Conservation (phyloP, 2,888 invertebrate species). For the Nemurella pictetii region DNA sequence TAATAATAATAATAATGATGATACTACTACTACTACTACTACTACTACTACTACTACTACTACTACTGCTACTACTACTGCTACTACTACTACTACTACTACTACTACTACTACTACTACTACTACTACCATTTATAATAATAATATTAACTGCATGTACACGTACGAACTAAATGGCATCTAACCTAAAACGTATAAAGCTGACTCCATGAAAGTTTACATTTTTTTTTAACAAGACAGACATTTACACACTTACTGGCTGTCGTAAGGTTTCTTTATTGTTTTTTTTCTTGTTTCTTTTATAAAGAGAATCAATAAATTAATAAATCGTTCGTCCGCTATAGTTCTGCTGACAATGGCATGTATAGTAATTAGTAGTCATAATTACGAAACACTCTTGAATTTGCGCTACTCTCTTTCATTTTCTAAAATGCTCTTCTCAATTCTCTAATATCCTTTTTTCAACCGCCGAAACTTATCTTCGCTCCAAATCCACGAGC, state of each 20-base stretch:
- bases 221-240: slow-evolving; percentile 21
- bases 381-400: slow-evolving; percentile 9
- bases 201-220: slow-evolving; percentile 22
- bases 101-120: too few relatives aligned
- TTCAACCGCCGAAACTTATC: background rate
- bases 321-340: slow-evolving; percentile 3
- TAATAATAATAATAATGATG: too few relatives aligned
- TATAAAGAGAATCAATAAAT: slow-evolving; percentile 29
- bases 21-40: too few relatives aligned
- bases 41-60: too few relatives aligned
- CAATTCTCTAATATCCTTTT: background rate
- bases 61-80: too few relatives aligned
- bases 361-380: slow-evolving; percentile 5
- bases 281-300: slow-evolving; percentile 15
- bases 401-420: background rate
- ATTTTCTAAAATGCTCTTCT: background rate
- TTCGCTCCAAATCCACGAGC: background rate
- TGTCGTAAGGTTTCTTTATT: slow-evolving; percentile 19
- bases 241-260: slow-evolving; percentile 27
- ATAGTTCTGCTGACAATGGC: slow-evolving; percentile 16
- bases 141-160: slow-evolving; percentile 17
- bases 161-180: background rate
- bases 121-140: background rate
- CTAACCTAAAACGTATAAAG: slow-evolving; percentile 27
- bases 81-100: too few relatives aligned